Evolutionary conservation across 2,888 invertebrate genomes (phyloP).

Genomic region (Pedicia rivosa): DNA sequence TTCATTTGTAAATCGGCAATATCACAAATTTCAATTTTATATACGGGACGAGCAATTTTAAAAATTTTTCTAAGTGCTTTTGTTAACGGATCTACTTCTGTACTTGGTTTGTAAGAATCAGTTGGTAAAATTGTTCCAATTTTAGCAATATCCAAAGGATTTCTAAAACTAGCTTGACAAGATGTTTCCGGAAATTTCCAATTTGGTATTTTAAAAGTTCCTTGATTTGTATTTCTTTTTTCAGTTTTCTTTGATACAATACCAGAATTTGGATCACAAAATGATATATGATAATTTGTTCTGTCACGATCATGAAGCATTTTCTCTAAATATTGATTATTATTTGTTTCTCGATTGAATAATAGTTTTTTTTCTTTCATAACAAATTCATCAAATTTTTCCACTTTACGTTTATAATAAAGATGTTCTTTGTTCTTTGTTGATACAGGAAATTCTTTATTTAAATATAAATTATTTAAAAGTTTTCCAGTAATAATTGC

Average conservation of each 20-base stretch:
- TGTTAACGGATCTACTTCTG: background rate
- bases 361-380: too few species aligned
- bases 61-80: conserved; percentile 16
- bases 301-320: too few species aligned
- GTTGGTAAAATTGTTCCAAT: too few species aligned
- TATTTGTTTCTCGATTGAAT: too few species aligned
- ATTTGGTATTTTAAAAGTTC: background rate
- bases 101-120: background rate
- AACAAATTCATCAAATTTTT: too few species aligned
- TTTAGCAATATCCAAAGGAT: too few species aligned
- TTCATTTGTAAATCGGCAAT: conserved; percentile 12
- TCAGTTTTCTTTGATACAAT: background rate
- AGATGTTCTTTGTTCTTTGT: too few species aligned
- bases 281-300: conserved; percentile 13
- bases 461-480: conserved; percentile 7
- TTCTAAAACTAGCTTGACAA: conserved; percentile 12
- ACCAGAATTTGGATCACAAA: conserved; percentile 15
- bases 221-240: background rate
- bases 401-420: too few species aligned
- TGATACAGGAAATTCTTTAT: too few species aligned
- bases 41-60: conserved; percentile 16
- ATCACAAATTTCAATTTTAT: conserved; percentile 18
- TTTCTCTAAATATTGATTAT: too few species aligned
- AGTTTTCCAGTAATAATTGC: conserved; percentile 7
- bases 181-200: conserved; percentile 18